Conservation (phyloP, 2,113 vertebrate species). For the Microcebus murinus region DNA sequence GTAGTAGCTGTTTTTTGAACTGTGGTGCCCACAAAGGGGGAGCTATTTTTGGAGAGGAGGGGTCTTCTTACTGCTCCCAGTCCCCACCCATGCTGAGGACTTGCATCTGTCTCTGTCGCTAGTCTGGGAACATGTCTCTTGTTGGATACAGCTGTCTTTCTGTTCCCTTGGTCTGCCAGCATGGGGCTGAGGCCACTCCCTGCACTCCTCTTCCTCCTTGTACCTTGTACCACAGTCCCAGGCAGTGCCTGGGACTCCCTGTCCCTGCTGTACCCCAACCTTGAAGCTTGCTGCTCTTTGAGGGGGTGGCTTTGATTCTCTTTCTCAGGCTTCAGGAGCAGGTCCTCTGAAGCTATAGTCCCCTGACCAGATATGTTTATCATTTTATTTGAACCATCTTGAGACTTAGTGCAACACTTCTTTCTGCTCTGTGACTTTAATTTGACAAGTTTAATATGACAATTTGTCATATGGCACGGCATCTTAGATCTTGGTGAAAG, state of each 20-base stretch:
- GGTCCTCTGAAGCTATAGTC: neutral
- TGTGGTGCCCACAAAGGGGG: neutral
- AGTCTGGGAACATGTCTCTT: neutral
- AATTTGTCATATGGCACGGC: neutral
- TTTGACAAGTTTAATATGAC: neutral
- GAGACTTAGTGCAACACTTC: neutral
- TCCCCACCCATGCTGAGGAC: neutral
- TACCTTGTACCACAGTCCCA: neutral
- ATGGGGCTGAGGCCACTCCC: neutral
- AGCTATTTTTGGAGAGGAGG: conserved; percentile 35
- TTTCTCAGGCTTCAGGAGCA: neutral
- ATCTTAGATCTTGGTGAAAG: conserved; percentile 20
- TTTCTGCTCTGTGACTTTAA: neutral
- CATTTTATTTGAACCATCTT: neutral
- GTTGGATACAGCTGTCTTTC: neutral
- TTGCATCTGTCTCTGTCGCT: conserved; percentile 43
- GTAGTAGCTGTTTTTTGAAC: neutral
- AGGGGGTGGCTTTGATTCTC: neutral
- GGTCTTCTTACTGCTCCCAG: neutral
- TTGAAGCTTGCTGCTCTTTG: neutral
- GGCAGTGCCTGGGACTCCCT: neutral
- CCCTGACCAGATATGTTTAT: neutral
- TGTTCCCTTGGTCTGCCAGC: neutral
- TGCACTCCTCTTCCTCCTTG: neutral
- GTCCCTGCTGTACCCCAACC: neutral